phyloP scores from a whole-genome alignment of 2,888 invertebrate species.

The Melinaea marsaeus region DNA sequence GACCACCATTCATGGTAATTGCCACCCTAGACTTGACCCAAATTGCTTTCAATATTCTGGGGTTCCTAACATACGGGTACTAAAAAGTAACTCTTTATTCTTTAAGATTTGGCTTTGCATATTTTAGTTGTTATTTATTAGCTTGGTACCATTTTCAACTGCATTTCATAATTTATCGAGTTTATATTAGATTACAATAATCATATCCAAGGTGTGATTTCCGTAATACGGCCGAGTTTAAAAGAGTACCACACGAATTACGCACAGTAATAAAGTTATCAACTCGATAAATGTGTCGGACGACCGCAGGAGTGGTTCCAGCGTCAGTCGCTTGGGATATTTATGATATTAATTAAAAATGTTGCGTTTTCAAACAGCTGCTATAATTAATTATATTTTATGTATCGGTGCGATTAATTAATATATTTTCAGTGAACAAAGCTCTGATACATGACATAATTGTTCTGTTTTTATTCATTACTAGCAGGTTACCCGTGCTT shows the following conservation, averaged over 20 bases:
- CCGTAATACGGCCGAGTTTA: slow-evolving; percentile 24
- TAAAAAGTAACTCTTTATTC: slow-evolving; percentile 2
- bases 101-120: no score
- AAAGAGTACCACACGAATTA: slow-evolving; percentile 21
- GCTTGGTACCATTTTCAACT: no score
- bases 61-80: slow-evolving; percentile 7
- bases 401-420: not conserved
- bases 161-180: no score
- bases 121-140: no score
- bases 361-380: slow-evolving; percentile 2
- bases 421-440: not conserved
- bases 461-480: no score
- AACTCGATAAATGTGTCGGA: slow-evolving; percentile 19
- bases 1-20: no score
- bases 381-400: slow-evolving; percentile 5
- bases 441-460: no score
- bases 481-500: no score
- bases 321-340: slow-evolving; percentile 14
- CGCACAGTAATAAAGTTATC: slow-evolving; percentile 25
- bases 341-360: slow-evolving; percentile 6
- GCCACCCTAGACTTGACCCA: no score
- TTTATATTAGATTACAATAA: no score
- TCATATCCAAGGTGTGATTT: no score
- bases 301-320: slow-evolving; percentile 19
- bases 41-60: no score